These are phyloP conservation scores for Stenoptilia bipunctidactyla DNA, from an alignment of 2,888 invertebrate genomes.

Conservation along the genomic window DNA sequence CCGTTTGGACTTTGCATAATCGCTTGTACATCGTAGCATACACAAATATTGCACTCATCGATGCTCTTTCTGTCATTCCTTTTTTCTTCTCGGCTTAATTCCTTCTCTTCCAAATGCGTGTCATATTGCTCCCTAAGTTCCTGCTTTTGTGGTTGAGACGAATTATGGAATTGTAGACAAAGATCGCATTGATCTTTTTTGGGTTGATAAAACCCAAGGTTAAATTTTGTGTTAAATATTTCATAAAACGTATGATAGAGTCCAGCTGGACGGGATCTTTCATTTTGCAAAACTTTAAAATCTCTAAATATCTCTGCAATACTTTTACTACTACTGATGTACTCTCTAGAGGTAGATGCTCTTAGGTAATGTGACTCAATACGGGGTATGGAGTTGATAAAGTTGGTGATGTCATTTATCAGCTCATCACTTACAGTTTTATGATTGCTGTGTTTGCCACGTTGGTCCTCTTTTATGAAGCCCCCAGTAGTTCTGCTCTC, in stretches of 20 bases:
- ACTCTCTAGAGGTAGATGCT: conserved; percentile 14
- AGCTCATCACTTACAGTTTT: conserved; percentile 11
- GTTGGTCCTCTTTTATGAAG: conserved; percentile 10
- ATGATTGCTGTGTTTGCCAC: conserved; percentile 16
- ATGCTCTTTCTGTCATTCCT: conserved; percentile 1
- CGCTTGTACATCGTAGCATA: conserved; percentile 9
- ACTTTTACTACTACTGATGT: conserved; percentile 14
- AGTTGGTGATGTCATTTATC: conserved; percentile 11
- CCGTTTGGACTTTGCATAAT: conserved; percentile 10
- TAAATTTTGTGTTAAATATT: conserved; percentile 12
- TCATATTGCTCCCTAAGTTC: conserved; percentile 1
- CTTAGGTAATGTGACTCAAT: conserved; percentile 17
- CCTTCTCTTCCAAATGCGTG: conserved; percentile 4
- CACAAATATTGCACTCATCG: neutral
- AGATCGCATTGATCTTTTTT: conserved; percentile 14
- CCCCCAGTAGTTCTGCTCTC: neutral
- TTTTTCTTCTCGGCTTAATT: conserved; percentile 5
- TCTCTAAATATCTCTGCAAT: conserved; percentile 13
- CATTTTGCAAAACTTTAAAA: conserved; percentile 8
- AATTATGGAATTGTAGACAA: conserved; percentile 6
- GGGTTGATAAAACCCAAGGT: conserved; percentile 10
- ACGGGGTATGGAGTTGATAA: conserved; percentile 16
- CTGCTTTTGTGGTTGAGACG: conserved; percentile 3
- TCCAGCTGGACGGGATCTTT: conserved; percentile 5
- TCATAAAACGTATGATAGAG: conserved; percentile 10